Evolutionary conservation across 2,113 vertebrate species (phyloP).

Genomic region (Pristiophorus japonicus): DNA sequence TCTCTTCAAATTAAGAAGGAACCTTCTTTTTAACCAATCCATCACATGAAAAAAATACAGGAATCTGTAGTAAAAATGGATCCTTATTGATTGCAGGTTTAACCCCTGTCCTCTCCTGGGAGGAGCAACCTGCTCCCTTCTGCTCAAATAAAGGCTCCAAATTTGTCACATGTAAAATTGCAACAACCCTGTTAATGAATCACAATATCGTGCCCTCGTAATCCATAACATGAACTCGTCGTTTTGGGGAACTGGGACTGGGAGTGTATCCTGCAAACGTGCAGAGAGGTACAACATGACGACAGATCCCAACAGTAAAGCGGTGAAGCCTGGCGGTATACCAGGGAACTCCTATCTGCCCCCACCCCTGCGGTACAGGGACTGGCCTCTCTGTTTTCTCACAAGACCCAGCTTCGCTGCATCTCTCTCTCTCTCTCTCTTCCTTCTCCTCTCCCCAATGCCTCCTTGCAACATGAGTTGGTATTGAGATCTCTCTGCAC

Average conservation of each 20-base stretch:
- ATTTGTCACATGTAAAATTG: background rate
- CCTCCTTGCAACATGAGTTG: background rate
- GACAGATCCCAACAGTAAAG: background rate
- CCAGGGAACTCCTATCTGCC: background rate
- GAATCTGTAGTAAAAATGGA: background rate
- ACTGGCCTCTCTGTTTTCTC: background rate
- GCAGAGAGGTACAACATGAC: background rate
- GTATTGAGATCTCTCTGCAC: background rate
- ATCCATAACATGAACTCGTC: background rate
- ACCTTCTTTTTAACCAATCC: background rate
- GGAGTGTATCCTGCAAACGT: background rate
- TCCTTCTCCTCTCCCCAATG: background rate
- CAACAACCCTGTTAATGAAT: background rate
- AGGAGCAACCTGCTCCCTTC: background rate
- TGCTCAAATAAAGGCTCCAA: background rate
- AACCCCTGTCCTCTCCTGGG: background rate
- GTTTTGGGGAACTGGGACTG: background rate
- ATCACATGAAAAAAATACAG: background rate
- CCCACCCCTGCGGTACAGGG: background rate
- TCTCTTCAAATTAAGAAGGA: background rate
- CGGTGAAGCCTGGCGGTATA: background rate
- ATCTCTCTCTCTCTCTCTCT: background rate
- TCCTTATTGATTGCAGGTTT: background rate
- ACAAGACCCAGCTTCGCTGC: background rate
- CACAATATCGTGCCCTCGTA: background rate